phyloP scores from a whole-genome alignment of 92 coral and sea anemone genomes.

The Plumapathes pennacea region DNA sequence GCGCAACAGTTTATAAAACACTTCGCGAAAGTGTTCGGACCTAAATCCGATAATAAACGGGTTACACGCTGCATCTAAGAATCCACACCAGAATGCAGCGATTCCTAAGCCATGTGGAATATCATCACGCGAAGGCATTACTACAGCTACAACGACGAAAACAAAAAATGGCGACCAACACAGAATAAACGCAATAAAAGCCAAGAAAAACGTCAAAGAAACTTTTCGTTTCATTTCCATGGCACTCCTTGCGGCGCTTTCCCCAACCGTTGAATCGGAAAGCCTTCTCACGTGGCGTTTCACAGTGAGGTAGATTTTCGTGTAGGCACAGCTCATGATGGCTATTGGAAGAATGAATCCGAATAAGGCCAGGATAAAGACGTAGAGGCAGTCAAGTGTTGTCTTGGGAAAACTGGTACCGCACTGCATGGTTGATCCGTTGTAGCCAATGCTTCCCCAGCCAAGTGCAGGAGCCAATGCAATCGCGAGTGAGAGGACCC shows the following conservation, averaged over 20 bases:
- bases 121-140: conserved; percentile 37
- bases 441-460: conserved; percentile 77
- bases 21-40: conserved; percentile 57
- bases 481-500: conserved; percentile 57
- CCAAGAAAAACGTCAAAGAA: conserved; percentile 71
- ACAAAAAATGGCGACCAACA: conserved; percentile 84
- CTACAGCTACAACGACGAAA: conserved; percentile 65
- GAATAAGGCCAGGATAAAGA: conserved; percentile 49
- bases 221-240: conserved; percentile 52
- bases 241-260: conserved; percentile 19
- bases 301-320: conserved; percentile 53
- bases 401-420: conserved; percentile 72
- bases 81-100: conserved; percentile 84
- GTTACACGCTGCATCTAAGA: conserved; percentile 71
- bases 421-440: conserved; percentile 74
- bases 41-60: conserved; percentile 82
- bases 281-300: conserved; percentile 61
- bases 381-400: conserved; percentile 51
- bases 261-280: conserved; percentile 53
- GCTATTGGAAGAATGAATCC: conserved; percentile 62
- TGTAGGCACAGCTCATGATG: conserved; percentile 67
- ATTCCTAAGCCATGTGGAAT: conserved; percentile 78
- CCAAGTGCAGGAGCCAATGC: conserved; percentile 74
- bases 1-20: conserved; percentile 40
- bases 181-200: conserved; percentile 64